Conservation (phyloP, 2,888 invertebrate species). For the Andrena camellia region DNA sequence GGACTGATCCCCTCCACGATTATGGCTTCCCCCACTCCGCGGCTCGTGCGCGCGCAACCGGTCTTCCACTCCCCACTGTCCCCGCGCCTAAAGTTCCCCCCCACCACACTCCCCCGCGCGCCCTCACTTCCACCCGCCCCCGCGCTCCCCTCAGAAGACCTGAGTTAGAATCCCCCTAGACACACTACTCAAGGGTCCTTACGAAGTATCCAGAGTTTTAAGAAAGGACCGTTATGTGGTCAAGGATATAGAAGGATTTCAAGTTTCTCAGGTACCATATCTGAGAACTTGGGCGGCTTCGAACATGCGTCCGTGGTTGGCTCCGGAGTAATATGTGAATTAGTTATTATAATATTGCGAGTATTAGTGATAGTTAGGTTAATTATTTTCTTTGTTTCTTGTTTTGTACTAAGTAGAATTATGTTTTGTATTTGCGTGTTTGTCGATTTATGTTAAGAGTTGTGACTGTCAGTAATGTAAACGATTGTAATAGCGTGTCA, state of each 20-base stretch:
- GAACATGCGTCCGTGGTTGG: background rate
- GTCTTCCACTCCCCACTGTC: too few relatives aligned
- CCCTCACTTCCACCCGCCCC: too few relatives aligned
- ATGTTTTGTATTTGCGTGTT: background rate
- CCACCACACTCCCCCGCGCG: too few relatives aligned
- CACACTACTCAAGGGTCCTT: too few relatives aligned
- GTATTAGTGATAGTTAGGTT: background rate
- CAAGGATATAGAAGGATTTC: background rate
- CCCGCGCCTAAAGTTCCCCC: too few relatives aligned
- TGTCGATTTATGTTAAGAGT: background rate
- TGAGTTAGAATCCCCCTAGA: too few relatives aligned
- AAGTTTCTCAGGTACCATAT: background rate
- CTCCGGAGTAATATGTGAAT: background rate
- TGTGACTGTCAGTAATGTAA: background rate
- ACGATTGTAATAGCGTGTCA: background rate
- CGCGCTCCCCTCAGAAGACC: too few relatives aligned
- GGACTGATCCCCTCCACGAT: too few relatives aligned
- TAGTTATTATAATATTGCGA: too few relatives aligned
- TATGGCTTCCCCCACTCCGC: too few relatives aligned
- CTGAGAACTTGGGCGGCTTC: slow-evolving; percentile 1
- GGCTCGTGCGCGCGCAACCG: too few relatives aligned
- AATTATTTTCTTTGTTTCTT: background rate
- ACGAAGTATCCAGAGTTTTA: background rate
- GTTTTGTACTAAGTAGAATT: background rate
- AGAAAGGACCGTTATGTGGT: background rate